Evolutionary conservation across 2,113 vertebrate genomes (phyloP), one percentile per base, ranked within the genome.

Genomic region (Rynchops niger): DNA sequence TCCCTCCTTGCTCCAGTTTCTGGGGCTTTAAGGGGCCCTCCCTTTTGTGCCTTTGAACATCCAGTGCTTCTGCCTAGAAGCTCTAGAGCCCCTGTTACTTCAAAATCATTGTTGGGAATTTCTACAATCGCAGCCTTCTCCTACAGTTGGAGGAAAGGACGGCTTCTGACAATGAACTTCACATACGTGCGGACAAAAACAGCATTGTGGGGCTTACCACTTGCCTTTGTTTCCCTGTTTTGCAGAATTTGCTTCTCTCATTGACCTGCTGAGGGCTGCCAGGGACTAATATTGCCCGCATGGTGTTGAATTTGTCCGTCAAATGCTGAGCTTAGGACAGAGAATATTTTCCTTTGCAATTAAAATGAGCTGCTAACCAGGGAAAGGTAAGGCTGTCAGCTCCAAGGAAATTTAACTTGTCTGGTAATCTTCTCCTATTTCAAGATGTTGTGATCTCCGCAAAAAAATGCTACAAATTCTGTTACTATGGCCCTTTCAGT

Each of bases 201-300:
- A 12, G 50, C 87, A 80, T 95, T 96, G 89, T 96, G 84, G 52
- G 53, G n/a, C 59, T 87, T 81, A 42, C 82, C 59, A 59, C 26
- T 91, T 63, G 96, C 84, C 87, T 97, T 97, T 97, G 96, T 97
- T 95, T 95, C 88, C 89, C 79, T 94, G 95, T 94, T 95, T 90
- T 95, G 84, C 79, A 96, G 93, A 88, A 94, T 90, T 94, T 95
- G 84, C 66, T 93, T 91, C 85, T 73, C 94, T 94, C 82, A 53
- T 90, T 79, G 90, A 93, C 87, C 82, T 93, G 89, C 91, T 40
- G 59, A 87, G 79, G 84, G 89, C 91, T 96, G 74, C 83, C 89
- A 94, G 81, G 81, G 94, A 42, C 84, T 73, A 77, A 66, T 58
- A 50, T 30, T 88, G 78, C 81, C 59, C 14, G 6, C 5, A 5